These are phyloP conservation scores for Temnothorax unifasciatus DNA, from an alignment of 2,888 invertebrate species.

Conservation along the genomic window DNA sequence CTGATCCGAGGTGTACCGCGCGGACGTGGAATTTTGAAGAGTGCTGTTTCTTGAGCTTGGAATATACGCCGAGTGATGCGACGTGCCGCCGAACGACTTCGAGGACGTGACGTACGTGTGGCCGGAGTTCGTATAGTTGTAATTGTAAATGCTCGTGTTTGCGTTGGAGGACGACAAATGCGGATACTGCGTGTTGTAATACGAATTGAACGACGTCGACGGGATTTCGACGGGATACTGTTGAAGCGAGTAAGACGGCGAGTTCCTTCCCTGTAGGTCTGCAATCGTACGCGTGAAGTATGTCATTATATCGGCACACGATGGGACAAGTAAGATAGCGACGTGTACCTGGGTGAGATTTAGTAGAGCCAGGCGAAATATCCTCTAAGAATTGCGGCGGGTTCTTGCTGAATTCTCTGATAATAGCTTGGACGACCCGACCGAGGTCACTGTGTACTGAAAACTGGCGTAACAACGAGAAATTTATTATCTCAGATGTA, in stretches of 20 bases:
- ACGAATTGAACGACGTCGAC: conserved; percentile 81
- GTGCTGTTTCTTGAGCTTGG: conserved; percentile 70
- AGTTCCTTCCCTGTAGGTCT: conserved; percentile 83
- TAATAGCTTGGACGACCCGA: conserved; percentile 93
- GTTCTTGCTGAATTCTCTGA: conserved; percentile 91
- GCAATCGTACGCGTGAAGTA: conserved; percentile 46
- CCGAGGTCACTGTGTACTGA: conserved; percentile 93
- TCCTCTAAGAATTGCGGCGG: conserved; percentile 87
- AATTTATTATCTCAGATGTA: neutral
- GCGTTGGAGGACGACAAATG: conserved; percentile 82
- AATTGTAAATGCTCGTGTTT: conserved; percentile 81
- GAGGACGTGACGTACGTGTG: conserved; percentile 72
- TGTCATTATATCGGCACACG: neutral
- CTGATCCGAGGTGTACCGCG: conserved; percentile 81
- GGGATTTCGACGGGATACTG: conserved; percentile 80
- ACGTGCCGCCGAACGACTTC: conserved; percentile 72
- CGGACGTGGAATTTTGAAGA: conserved; percentile 73
- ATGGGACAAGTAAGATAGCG: neutral
- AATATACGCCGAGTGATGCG: conserved; percentile 77
- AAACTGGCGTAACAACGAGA: conserved; percentile 86
- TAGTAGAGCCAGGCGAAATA: conserved; percentile 77
- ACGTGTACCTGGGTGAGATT: conserved; percentile 80
- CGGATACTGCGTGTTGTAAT: conserved; percentile 81
- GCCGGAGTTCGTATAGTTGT: conserved; percentile 82
- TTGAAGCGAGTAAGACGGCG: conserved; percentile 82